Percentiles rank a stretch among this genome's conserved stretches.
Conservation (phyloP, 2,113 vertebrate genomes). For the Acanthisitta chloris region DNA sequence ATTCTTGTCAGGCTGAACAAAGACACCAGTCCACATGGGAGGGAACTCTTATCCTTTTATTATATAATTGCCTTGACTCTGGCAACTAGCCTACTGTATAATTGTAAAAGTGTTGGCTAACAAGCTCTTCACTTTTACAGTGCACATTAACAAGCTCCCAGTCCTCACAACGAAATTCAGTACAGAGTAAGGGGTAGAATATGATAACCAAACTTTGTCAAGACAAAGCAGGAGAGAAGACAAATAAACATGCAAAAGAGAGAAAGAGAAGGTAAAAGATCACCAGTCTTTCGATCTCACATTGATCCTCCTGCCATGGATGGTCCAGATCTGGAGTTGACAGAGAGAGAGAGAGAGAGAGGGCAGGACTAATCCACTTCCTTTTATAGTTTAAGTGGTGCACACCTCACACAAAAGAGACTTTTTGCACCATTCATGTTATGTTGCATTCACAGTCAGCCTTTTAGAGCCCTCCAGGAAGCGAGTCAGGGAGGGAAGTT, state of each 20-base stretch:
- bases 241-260: background rate
- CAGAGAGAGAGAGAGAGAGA: background rate
- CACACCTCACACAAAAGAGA: background rate
- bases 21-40: background rate
- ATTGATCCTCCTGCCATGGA: background rate
- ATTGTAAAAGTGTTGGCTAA: background rate
- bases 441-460: background rate
- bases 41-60: background rate
- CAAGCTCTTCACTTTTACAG: background rate
- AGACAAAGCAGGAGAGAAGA: background rate
- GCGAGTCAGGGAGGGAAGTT: rapidly evolving
- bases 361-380: rapidly evolving
- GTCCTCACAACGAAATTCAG: background rate
- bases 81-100: background rate
- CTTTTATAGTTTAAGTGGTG: background rate
- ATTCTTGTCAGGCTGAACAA: background rate
- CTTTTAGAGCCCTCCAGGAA: background rate
- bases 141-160: background rate
- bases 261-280: background rate
- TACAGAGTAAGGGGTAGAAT: background rate
- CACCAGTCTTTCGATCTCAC: background rate
- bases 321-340: background rate
- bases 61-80: background rate
- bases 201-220: background rate
- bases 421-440: rapidly evolving